Percentiles rank a stretch among this genome's conserved stretches.
phyloP scores from a whole-genome alignment of 2,797 vertebrate species.

The Phataginus tetradactyla region DNA sequence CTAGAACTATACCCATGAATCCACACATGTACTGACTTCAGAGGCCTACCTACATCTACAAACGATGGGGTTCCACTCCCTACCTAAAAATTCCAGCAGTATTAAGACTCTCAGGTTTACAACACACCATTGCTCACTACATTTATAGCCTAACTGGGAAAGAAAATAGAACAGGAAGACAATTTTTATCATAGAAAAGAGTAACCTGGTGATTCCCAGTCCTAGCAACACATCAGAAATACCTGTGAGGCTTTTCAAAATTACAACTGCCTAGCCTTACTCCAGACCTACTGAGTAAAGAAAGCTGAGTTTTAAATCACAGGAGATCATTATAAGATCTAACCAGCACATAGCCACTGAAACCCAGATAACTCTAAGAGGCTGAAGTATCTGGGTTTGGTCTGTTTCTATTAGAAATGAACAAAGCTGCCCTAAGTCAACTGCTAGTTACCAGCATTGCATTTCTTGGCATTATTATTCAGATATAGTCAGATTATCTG shows the following conservation, averaged over 20 bases:
- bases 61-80: not conserved
- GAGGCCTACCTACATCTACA: not conserved
- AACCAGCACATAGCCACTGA: not conserved
- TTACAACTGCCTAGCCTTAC: not conserved
- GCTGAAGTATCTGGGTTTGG: not conserved
- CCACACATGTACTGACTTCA: not conserved
- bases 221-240: not conserved
- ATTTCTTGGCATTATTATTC: not conserved
- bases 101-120: not conserved
- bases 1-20: not conserved
- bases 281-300: conserved; percentile 6
- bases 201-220: not conserved
- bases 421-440: not conserved
- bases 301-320: not conserved
- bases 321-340: not conserved
- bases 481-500: not conserved
- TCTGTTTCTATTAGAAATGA: not conserved
- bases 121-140: not conserved
- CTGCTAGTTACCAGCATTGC: not conserved
- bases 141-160: not conserved
- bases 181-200: not conserved
- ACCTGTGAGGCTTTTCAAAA: not conserved
- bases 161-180: not conserved
- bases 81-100: not conserved
- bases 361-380: not conserved